Evolutionary conservation across 2,797 vertebrate species (phyloP).

Genomic region (Mormyrus hasselquistii): DNA sequence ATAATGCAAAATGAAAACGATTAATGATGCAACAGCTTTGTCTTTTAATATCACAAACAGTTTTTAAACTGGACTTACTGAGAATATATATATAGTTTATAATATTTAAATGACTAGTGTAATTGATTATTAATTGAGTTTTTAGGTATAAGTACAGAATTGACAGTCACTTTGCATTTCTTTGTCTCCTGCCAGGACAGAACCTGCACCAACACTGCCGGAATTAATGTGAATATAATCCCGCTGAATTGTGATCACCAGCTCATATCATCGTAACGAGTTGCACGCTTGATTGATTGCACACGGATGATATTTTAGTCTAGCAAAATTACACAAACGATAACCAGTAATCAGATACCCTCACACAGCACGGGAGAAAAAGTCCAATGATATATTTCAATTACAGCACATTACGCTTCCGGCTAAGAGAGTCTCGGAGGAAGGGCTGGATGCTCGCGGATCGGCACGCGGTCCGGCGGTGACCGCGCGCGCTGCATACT

Average conservation of each 20-base stretch:
- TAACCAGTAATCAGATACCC: conserved; percentile 17
- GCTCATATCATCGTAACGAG: neutral
- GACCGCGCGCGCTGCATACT: conserved; percentile 40
- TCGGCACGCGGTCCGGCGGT: neutral
- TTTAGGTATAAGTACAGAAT: neutral
- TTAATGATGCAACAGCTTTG: neutral
- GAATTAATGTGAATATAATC: neutral
- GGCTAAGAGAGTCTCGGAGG: neutral
- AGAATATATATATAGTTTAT: neutral
- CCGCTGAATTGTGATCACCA: neutral
- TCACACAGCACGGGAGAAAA: neutral
- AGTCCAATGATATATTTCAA: conserved; percentile 22
- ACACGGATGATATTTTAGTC: conserved; percentile 2
- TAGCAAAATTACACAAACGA: conserved; percentile 10
- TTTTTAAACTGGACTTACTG: neutral
- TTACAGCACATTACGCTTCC: conserved; percentile 15
- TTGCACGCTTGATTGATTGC: conserved; percentile 22
- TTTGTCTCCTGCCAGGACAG: neutral
- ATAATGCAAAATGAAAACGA: neutral
- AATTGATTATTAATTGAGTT: neutral
- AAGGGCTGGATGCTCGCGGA: neutral
- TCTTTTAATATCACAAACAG: neutral
- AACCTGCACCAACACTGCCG: neutral
- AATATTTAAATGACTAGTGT: neutral
- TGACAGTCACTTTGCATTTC: neutral